These are phyloP conservation scores for Cyprinodon variegatus DNA, from an alignment of 2,113 vertebrate species.

Conservation along the genomic window DNA sequence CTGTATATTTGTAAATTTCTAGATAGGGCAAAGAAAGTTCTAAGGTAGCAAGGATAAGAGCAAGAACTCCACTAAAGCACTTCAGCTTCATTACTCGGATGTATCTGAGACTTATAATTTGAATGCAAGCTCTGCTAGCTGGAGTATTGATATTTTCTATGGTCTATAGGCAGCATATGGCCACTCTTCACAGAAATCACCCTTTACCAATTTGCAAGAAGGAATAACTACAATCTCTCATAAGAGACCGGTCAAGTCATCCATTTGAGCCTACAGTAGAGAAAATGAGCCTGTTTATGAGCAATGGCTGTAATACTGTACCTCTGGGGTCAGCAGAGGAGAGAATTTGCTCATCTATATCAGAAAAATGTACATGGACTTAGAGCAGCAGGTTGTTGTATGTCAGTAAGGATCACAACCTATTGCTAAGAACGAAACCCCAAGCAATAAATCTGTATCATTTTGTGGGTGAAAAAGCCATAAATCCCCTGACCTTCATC, in stretches of 20 bases:
- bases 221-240: conserved; percentile 51
- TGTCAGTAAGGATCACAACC: neutral
- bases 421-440: neutral
- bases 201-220: conserved; percentile 57
- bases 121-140: conserved; percentile 43
- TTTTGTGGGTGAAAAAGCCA: neutral
- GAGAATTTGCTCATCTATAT: conserved; percentile 31
- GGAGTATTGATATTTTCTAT: conserved; percentile 68
- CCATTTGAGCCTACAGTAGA: conserved; percentile 37
- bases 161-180: conserved; percentile 54
- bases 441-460: neutral
- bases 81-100: conserved; percentile 57
- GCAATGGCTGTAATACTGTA: conserved; percentile 14
- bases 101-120: conserved; percentile 64
- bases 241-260: conserved; percentile 30
- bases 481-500: neutral
- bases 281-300: conserved; percentile 41
- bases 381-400: neutral
- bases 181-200: conserved; percentile 48
- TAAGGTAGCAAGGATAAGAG: conserved; percentile 26
- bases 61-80: conserved; percentile 23
- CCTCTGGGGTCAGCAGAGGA: conserved; percentile 5
- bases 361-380: conserved; percentile 23
- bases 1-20: neutral
- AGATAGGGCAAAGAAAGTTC: conserved; percentile 5